These are phyloP conservation scores for Hemicentrotus pulcherrimus DNA, from an alignment of 35 echinoderm and acorn worm species.

Conservation along the genomic window DNA sequence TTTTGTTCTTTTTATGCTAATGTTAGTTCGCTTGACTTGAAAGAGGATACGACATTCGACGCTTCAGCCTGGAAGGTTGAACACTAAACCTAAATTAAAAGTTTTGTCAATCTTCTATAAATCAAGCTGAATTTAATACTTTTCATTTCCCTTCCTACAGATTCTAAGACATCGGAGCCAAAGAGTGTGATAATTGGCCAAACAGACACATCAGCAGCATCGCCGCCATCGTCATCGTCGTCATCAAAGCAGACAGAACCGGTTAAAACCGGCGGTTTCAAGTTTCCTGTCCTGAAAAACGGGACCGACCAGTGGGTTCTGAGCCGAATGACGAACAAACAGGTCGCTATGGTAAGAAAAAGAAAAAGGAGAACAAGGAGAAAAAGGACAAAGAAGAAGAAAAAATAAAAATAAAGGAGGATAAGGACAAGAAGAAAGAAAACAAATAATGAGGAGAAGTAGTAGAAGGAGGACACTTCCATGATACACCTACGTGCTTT, in stretches of 20 bases:
- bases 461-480: too few relatives aligned
- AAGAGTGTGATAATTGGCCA: not conserved
- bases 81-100: too few relatives aligned
- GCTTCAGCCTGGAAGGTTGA: too few relatives aligned
- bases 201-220: not conserved
- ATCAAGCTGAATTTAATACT: not conserved
- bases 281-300: slow-evolving; percentile 7
- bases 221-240: not conserved
- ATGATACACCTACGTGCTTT: too few relatives aligned
- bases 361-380: not conserved
- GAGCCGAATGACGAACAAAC: slow-evolving; percentile 18
- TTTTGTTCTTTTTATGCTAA: too few relatives aligned
- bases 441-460: too few relatives aligned
- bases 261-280: not conserved
- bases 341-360: slow-evolving; percentile 11
- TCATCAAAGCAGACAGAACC: not conserved
- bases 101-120: not conserved
- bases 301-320: slow-evolving; percentile 32
- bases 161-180: not conserved
- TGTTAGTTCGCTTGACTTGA: too few relatives aligned
- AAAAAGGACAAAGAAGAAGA: too few relatives aligned
- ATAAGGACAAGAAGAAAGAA: too few relatives aligned
- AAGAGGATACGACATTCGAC: too few relatives aligned
- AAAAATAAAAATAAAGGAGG: too few relatives aligned
- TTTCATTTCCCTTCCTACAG: not conserved